Evolutionary conservation across 1,140 invertebrate species (phyloP).

Genomic region (Sycophaga agraensis): DNA sequence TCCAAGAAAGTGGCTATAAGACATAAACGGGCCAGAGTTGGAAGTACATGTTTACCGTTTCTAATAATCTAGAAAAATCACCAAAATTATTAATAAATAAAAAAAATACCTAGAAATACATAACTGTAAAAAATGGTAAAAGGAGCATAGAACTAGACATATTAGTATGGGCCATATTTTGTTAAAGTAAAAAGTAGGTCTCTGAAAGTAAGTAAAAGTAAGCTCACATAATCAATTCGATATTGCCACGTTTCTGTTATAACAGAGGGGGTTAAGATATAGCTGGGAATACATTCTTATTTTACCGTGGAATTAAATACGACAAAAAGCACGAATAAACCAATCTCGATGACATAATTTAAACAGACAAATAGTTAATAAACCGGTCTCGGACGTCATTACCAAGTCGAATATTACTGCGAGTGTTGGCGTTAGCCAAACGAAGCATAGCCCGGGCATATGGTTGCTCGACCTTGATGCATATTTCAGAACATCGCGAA

Average conservation of each 20-base stretch:
- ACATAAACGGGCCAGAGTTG: slow-evolving; percentile 92
- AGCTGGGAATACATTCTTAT: too few species aligned
- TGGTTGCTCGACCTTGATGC: too few species aligned
- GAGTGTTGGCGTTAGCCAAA: too few species aligned
- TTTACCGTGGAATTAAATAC: too few species aligned
- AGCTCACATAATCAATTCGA: slow-evolving; percentile 19
- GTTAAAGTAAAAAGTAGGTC: slow-evolving; percentile 40
- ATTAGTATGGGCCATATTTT: slow-evolving; percentile 5
- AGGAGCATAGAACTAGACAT: not conserved
- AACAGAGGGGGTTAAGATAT: not conserved
- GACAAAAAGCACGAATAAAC: too few species aligned
- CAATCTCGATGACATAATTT: too few species aligned
- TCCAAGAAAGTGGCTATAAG: slow-evolving; percentile 99
- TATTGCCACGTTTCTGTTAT: slow-evolving; percentile 29
- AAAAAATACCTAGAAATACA: not conserved
- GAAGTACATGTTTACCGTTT: slow-evolving; percentile 90
- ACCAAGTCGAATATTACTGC: too few species aligned
- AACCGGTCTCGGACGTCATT: too few species aligned
- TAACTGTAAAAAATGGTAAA: slow-evolving; percentile 9
- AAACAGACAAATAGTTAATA: too few species aligned
- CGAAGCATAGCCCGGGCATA: slow-evolving; percentile 1
- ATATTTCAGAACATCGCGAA: too few species aligned
- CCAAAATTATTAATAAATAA: not conserved
- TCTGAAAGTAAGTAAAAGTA: slow-evolving; percentile 38
- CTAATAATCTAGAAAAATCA: slow-evolving; percentile 75